Conservation (phyloP, 2,888 invertebrate species). For the Netelia virgata region DNA sequence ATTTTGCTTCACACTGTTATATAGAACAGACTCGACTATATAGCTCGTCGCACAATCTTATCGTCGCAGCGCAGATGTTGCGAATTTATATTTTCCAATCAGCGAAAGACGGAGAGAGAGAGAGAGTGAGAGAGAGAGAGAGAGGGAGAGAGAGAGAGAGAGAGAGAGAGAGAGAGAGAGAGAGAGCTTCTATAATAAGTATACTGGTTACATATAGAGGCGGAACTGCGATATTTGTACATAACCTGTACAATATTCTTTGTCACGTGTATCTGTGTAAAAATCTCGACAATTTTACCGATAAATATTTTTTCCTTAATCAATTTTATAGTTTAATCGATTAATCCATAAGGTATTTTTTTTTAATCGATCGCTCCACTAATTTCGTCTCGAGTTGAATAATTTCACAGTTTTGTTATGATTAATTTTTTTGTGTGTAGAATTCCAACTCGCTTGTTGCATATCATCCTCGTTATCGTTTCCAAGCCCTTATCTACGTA, state of each 20-base stretch:
- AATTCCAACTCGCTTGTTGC: not conserved
- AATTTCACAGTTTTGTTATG: not conserved
- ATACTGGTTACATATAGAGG: constrained; percentile 41
- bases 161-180: not conserved
- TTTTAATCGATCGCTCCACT: not conserved
- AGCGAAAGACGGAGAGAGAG: constrained; percentile 28
- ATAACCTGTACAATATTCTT: not conserved
- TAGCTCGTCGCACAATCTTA: constrained; percentile 72
- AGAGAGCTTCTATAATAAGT: constrained; percentile 68
- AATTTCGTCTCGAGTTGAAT: not conserved
- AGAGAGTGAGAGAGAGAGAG: constrained; percentile 1
- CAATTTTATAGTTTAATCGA: not conserved
- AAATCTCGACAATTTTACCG: not conserved
- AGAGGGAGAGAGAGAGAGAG: constrained; percentile 25
- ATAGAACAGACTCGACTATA: constrained; percentile 36
- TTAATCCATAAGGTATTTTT: no score
- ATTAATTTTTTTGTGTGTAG: not conserved
- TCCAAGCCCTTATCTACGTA: constrained; percentile 41
- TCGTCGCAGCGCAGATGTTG: constrained; percentile 74
- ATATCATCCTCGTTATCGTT: constrained; percentile 35
- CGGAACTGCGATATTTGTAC: constrained; percentile 7
- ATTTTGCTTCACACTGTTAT: constrained; percentile 15
- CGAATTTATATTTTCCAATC: constrained; percentile 77
- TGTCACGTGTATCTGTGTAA: not conserved
- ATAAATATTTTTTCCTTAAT: not conserved